Evolutionary conservation across 2,888 invertebrate species (phyloP), one percentile per base, ranked within the genome.

Genomic region (Netelia virgata): DNA sequence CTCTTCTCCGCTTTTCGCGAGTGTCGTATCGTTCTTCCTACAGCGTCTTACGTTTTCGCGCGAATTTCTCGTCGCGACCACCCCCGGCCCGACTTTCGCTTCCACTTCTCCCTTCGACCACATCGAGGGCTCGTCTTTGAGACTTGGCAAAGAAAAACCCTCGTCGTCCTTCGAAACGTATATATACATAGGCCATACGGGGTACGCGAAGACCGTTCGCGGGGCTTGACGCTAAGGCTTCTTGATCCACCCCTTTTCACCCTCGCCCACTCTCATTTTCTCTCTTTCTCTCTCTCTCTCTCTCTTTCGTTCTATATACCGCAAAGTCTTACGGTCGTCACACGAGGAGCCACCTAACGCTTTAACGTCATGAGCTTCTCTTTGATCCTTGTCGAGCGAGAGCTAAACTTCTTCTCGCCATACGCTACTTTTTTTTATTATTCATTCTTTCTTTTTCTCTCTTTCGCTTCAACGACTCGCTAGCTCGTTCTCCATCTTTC

Each of bases 241-340:
- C 91, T 92, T 92, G 92, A 92, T 92, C 93, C 92, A 92, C 90
- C 92, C 90, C 90, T 90, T 88, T 87, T 53, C 88, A 86, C 87
- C 87, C 86, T 36, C 63, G 20, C 72, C 41, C 9, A 18, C 28
- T 47, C 43, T 41, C 11, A 11, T 43, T 63, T 14, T 74, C 20
- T 47, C 28, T n/a, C 11, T 41, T 10, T 50, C 20, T 75, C 11
- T 47, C 63, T 23, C 14, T 20, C 20, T 20, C 64, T 57, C 28
- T 23, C 43, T 43, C 66, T 66, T 18, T 66, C 11, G n/a, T 3
- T 64, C 55, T 57, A 64, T 66, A 75, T 55, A 80, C 75, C 43
- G 64, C 57, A 50, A 61, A 73, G 79, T 79, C 63, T 72, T 66
- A 83, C 66, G 68, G 57, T 78, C 83, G 70, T 84, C 75, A 61